Base-by-base conservation (phyloP, 2,113 vertebrate species). In the Nymphicus hollandicus region DNA sequence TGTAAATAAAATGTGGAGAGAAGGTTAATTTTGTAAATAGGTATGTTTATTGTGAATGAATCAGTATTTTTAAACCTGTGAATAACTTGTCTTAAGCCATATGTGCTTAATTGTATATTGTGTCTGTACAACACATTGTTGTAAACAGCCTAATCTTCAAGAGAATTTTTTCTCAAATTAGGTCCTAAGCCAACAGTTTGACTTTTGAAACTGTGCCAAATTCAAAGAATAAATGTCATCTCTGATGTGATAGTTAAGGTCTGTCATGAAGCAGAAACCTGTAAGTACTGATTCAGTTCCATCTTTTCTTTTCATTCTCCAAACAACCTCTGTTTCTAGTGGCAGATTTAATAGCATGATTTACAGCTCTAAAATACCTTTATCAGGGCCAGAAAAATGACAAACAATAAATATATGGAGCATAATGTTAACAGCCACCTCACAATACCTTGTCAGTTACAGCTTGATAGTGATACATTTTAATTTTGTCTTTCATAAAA, bases 321-420 rank as follows among this genome's bases (percentile, higher is more conserved):
- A 96, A 93, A 97, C 85, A 97, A 97, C 97, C 95, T 96, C 96
- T 96, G 94, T 97, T 97, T 98, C 97, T 95, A 93, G 35, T 97
- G 98, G 97, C 98, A 98, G 97, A 98, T 99, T 98, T 98, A 99
- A 98, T 98, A 96, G 98, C 96, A 89, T 98, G 98, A 99, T 99
- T 99, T 98, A 99, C 97, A 97, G 86, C 96, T 93, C 94, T 68
- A 64, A 81, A 97, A 98, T 97, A 96, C 97, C 97, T 98, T 97
- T 98, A 97, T 98, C 98, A 95, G 97, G 96, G 97, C 97, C 96
- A 97, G 98, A 98, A 99, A 99, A 98, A 99, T 99, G 98, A 98
- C 98, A 98, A 98, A 98, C 98, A 98, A 98, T 99, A 99, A 99
- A 99, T 98, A 98, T 95, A 97, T 97, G 96, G 97, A 97, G 97